phyloP scores from a whole-genome alignment of 2,797 vertebrate genomes.

The Pseudocheirus occidentalis region DNA sequence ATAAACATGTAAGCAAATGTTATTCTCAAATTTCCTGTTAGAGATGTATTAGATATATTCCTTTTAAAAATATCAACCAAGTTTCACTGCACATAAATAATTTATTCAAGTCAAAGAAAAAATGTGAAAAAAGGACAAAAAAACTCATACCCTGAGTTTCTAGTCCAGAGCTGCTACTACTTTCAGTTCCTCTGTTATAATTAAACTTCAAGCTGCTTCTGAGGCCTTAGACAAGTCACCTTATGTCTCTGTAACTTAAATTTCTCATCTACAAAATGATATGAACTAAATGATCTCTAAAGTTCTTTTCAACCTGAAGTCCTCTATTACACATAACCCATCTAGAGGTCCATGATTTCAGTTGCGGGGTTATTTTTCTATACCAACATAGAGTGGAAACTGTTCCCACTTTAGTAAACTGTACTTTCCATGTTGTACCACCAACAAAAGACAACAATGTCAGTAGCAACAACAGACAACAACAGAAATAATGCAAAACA shows the following conservation, averaged over 20 bases:
- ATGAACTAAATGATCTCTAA: neutral
- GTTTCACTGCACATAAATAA: neutral
- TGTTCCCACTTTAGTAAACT: neutral
- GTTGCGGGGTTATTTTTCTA: neutral
- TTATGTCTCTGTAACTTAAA: neutral
- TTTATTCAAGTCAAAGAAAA: neutral
- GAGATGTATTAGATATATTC: neutral
- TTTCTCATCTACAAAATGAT: neutral
- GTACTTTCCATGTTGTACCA: neutral
- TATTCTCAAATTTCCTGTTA: neutral
- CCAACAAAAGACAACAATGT: neutral
- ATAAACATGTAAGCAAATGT: neutral
- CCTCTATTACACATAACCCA: neutral
- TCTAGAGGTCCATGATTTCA: neutral
- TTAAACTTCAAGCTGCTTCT: neutral
- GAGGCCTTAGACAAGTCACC: neutral
- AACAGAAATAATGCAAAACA: neutral
- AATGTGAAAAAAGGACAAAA: neutral
- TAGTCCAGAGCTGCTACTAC: neutral
- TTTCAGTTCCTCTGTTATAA: neutral
- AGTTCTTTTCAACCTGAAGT: neutral
- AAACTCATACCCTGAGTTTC: neutral
- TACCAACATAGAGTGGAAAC: no score
- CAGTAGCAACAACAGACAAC: neutral
- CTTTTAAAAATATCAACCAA: neutral